These are phyloP conservation scores for Aspidiotus rigidus DNA, from an alignment of 2,888 invertebrate species.

Conservation along the genomic window DNA sequence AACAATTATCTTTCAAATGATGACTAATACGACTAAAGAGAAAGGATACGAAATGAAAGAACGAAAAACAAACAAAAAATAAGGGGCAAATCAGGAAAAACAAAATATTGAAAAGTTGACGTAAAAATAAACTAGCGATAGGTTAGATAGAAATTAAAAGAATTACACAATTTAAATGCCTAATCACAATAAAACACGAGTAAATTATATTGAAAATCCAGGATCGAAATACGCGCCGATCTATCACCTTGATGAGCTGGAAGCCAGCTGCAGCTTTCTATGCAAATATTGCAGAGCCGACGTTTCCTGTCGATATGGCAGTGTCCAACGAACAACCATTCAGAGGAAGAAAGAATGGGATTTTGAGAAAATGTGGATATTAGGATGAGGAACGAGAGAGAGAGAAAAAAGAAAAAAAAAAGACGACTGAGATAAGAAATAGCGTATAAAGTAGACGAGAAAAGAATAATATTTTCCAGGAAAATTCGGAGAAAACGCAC, in stretches of 20 bases:
- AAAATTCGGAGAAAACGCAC: conserved; percentile 25
- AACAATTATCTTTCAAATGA: neutral
- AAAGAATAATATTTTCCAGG: neutral
- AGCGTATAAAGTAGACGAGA: neutral
- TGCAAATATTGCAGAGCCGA: conserved; percentile 7
- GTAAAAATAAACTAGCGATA: conserved; percentile 6
- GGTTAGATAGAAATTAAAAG: conserved; percentile 7
- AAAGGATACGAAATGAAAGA: neutral
- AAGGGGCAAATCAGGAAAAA: neutral
- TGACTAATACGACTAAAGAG: neutral
- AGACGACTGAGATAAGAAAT: neutral
- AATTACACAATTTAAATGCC: conserved; percentile 16
- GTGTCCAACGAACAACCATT: conserved; percentile 15
- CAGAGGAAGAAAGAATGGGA: neutral
- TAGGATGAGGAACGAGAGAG: neutral
- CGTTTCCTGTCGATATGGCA: conserved; percentile 9
- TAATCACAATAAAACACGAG: conserved; percentile 3
- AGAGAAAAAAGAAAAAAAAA: neutral
- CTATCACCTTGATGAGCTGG: conserved; percentile 32
- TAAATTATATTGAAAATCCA: neutral
- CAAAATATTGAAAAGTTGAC: neutral
- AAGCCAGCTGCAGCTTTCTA: conserved; percentile 20
- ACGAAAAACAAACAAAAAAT: neutral
- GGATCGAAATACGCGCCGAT: conserved; percentile 21
- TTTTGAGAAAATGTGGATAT: neutral